These are phyloP conservation scores for Sylvicola fuscatus DNA, from an alignment of 2,888 invertebrate species.

Conservation along the genomic window DNA sequence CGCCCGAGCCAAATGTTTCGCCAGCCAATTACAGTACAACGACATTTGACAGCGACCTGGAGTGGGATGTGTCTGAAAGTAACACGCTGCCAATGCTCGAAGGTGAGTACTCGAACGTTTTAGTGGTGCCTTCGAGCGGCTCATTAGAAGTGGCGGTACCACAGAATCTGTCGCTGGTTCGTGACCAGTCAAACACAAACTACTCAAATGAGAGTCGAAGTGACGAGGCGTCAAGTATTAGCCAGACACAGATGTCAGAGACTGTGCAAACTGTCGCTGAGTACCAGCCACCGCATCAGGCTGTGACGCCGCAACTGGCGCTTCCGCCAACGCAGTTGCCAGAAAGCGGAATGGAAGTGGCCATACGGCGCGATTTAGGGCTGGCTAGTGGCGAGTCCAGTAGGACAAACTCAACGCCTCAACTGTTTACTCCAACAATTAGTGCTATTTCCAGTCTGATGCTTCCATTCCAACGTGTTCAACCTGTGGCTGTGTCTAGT, in stretches of 20 bases:
- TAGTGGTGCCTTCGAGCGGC: conserved; percentile 12
- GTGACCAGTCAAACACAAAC: conserved; percentile 21
- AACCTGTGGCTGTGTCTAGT: conserved; percentile 24
- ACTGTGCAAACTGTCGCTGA: conserved; percentile 5
- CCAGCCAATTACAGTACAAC: conserved; percentile 30
- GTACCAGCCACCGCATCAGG: conserved; percentile 3
- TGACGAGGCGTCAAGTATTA: conserved; percentile 13
- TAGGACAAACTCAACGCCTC: conserved; percentile 13
- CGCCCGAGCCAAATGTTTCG: conserved; percentile 33
- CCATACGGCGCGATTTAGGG: conserved; percentile 19
- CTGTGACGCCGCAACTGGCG: conserved; percentile 13
- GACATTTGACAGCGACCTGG: conserved; percentile 52
- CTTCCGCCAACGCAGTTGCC: conserved; percentile 20
- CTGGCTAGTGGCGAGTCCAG: conserved; percentile 10
- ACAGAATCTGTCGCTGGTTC: conserved; percentile 24
- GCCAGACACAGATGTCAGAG: conserved; percentile 9
- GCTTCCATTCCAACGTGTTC: conserved; percentile 24
- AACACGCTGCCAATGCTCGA: conserved; percentile 21
- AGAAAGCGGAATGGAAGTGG: conserved; percentile 22
- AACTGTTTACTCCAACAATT: conserved; percentile 21
- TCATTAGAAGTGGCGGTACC: conserved; percentile 25
- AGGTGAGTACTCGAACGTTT: conserved; percentile 11
- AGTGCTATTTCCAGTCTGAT: conserved; percentile 18
- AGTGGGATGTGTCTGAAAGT: conserved; percentile 51
- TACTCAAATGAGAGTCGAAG: conserved; percentile 15